Base-by-base conservation (phyloP, 2,797 vertebrate genomes). In the Myotis myotis region DNA sequence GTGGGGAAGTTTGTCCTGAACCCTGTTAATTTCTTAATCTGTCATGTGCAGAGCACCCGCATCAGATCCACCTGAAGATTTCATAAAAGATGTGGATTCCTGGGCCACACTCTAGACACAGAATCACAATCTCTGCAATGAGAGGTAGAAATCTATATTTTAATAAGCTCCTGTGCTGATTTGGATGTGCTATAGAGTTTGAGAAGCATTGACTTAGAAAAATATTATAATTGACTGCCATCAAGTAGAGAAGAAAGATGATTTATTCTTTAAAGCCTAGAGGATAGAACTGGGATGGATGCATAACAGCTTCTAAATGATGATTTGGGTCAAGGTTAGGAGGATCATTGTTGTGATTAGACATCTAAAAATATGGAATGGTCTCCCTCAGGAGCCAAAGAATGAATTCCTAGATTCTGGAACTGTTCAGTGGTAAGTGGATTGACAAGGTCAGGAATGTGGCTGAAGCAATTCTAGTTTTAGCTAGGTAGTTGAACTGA, bases 401-500 rank as follows among this genome's bases (percentile, higher is more conserved):
- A 79, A 66, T 72, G 22, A 87, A 47, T 72, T 72, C 17, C 55
- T 75, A 89, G 10, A 62, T 12, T 33, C 47, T 70, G 70, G 53
- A 80, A 87, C 30, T 80, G 1, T 80, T 85, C 28, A 78, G 2
- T 8, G 51, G 38, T 75, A 90, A 84, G 25, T 41, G 62, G 17
- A 62, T 16, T 49, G n/a, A 86, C 38, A 84, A 94, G n/a, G 71
- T 75, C 41, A 95, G 93, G 36, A 80, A 88, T 6, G 1, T n/a
- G 89, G 47, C 33, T 36, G 53, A 95, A 19, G 81, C 47, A 81
- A 93, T 91, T 91, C 89, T 71, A 71, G 57, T 72, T 87, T 86
- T 81, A 82, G n/a, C 41, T 49, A 62, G 12, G 49, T 13, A 86
- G 22, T 60, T 94, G 74, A 38, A 74, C 3, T 25, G 30, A 57